A percentile compares a stretch with the other conserved stretches of the same genome.
Evolutionary conservation across 2,797 vertebrate species (phyloP).

Genomic region (Ambastaia sidthimunki): DNA sequence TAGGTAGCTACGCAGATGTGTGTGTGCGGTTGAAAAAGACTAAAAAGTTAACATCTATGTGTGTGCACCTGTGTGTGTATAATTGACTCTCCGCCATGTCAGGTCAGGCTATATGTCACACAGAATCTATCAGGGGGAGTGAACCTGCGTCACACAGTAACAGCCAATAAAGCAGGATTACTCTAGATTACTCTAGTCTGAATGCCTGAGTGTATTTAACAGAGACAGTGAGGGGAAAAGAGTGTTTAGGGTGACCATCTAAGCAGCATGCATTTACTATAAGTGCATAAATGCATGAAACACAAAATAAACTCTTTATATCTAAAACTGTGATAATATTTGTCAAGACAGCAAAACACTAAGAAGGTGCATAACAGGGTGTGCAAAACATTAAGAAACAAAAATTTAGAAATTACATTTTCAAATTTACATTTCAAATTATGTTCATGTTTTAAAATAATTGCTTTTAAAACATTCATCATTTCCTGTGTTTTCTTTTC

Average conservation of each 20-base stretch:
- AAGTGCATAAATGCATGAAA: background rate
- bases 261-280: background rate
- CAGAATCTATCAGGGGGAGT: slow-evolving; percentile 74
- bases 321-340: too few relatives aligned
- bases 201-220: background rate
- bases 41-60: background rate
- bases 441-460: too few relatives aligned
- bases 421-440: too few relatives aligned
- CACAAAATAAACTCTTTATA: background rate
- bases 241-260: background rate
- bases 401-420: background rate
- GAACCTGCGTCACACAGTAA: slow-evolving; percentile 76
- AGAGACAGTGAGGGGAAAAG: background rate
- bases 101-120: slow-evolving; percentile 70
- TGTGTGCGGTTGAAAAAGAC: background rate
- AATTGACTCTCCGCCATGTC: slow-evolving; percentile 61
- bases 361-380: too few relatives aligned
- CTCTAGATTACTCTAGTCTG: slow-evolving; percentile 72
- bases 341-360: background rate
- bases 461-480: too few relatives aligned
- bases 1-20: too few relatives aligned
- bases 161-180: slow-evolving; percentile 83
- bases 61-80: slow-evolving; percentile 32
- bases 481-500: too few relatives aligned
- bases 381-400: background rate